Base-by-base conservation (phyloP, 2,113 vertebrate species). In the Peromyscus californicus region DNA sequence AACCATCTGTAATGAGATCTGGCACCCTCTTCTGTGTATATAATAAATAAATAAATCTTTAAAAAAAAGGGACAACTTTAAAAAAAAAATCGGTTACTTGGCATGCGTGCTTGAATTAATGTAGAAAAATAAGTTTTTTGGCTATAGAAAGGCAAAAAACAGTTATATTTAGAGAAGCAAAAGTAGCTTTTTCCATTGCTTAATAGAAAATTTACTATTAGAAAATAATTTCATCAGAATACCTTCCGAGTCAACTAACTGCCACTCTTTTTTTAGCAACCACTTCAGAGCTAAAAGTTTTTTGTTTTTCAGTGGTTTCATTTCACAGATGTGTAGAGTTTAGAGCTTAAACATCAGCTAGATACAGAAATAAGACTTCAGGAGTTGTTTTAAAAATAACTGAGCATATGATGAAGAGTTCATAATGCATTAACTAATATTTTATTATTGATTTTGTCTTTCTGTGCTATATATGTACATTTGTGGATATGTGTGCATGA, bases 131-230 rank as follows among this genome's bases (percentile, higher is more conserved):
- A 31, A 69, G 10, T 33, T 74, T 57, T 74, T 94, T 69, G 19
- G 31, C 51, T 67, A 0, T 70, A 36, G 39, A 45, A 12, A 69
- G 0, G 9, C 13, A 26, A 39, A 74, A 72, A 72, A 72, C 42
- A 96, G 15, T 88, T 45, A 15, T 92, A 82, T 87, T 94, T 89
- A 86, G 75, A 88, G 74, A n/a, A 94, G 59, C 13, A 94, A 95
- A 95, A 26, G 45, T 72, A 26, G 69, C 76, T 59, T 86, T 91
- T 57, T 63, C 51, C 22, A 78, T 95, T 72, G 22, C 33, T 17
- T 42, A 91, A 11, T 69, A 95, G 76, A 17, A 94, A 63, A 67
- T 12, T 96, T 74, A 54, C 9, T 39, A 9, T 61, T 94, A 13
- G 22, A 39, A 75, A 86, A 95, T 63, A 42, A 61, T 48, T 59